Evolutionary conservation across 1,140 invertebrate species (phyloP).

Genomic region (Geopemphigus sp.): DNA sequence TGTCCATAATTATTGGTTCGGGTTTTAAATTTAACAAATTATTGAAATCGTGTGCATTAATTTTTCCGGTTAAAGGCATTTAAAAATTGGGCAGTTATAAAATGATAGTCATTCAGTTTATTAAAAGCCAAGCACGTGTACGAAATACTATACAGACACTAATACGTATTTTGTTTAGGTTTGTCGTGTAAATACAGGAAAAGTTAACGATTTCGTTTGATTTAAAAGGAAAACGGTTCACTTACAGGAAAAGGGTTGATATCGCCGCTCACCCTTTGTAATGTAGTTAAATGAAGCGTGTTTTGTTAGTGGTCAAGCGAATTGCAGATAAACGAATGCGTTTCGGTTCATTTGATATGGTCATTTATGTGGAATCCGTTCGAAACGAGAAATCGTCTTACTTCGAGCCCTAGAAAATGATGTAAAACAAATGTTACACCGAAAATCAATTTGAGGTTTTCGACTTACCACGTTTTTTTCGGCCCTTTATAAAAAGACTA

Average conservation of each 20-base stretch:
- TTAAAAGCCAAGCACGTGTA: no score
- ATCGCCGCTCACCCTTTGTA: background rate
- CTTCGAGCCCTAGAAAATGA: background rate
- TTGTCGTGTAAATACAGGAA: background rate
- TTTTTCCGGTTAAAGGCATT: no score
- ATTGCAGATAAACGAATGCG: constrained; percentile 35
- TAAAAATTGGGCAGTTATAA: background rate
- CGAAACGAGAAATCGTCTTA: background rate
- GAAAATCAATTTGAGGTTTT: constrained; percentile 28
- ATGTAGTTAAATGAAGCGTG: constrained; percentile 45
- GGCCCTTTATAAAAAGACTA: constrained; percentile 35
- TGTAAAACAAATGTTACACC: constrained; percentile 41
- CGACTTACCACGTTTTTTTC: constrained; percentile 22
- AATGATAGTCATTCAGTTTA: background rate
- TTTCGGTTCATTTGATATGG: constrained; percentile 26
- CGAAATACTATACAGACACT: no score
- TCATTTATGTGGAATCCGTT: background rate
- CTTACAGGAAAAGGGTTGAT: constrained; percentile 2
- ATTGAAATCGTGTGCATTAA: no score
- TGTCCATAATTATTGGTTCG: no score
- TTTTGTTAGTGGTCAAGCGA: constrained; percentile 44
- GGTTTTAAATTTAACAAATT: no score
- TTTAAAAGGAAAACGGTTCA: background rate
- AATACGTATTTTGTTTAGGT: background rate
- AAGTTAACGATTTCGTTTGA: background rate